Conservation (phyloP, 2,113 vertebrate genomes). For the Bubalus kerabau region DNA sequence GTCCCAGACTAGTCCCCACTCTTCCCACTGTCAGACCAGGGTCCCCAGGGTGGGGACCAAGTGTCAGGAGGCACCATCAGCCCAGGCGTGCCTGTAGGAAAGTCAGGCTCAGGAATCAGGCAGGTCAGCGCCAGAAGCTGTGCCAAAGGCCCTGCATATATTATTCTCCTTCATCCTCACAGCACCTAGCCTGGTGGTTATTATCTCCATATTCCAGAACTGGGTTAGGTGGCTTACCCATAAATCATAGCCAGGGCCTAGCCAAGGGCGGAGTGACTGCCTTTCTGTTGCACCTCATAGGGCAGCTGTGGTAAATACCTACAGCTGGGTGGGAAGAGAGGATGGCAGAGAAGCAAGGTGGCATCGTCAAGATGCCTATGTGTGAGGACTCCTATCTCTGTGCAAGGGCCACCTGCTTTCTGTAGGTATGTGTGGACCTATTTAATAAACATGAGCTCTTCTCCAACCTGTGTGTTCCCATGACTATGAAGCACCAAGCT, state of each 20-base stretch:
- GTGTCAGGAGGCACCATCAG: not conserved
- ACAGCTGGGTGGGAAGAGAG: not conserved
- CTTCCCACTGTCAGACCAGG: not conserved
- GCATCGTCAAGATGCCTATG: not conserved
- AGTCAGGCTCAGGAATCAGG: not conserved
- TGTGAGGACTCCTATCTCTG: not conserved
- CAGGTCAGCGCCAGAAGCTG: not conserved
- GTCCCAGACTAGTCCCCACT: not conserved
- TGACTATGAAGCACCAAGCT: not conserved
- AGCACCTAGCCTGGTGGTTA: not conserved
- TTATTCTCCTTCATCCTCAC: not conserved
- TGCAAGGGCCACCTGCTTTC: not conserved
- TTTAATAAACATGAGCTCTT: not conserved
- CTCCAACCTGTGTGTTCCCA: not conserved
- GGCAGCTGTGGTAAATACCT: not conserved
- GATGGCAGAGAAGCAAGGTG: not conserved
- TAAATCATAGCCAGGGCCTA: not conserved
- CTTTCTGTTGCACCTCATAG: not conserved
- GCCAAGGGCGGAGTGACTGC: not conserved
- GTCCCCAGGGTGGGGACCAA: not conserved
- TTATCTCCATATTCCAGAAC: not conserved
- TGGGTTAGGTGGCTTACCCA: not conserved
- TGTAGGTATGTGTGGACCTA: not conserved
- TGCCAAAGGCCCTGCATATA: not conserved
- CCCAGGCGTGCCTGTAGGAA: not conserved